Percentiles rank a stretch among this genome's conserved stretches.
These are phyloP conservation scores for Stercorarius parasiticus DNA, from an alignment of 2,113 vertebrate species.

Conservation along the genomic window DNA sequence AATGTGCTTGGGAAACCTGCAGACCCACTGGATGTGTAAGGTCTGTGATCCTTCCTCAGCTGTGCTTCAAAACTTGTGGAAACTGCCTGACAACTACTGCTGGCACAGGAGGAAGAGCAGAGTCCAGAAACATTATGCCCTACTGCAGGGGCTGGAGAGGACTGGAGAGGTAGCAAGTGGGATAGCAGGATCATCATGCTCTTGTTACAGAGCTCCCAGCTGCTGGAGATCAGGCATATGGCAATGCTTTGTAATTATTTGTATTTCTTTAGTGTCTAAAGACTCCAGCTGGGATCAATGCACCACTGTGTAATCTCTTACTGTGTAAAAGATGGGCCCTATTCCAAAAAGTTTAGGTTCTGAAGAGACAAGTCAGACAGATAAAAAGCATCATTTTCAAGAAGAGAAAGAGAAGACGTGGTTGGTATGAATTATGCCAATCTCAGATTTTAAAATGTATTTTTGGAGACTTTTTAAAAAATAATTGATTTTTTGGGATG, in stretches of 20 bases:
- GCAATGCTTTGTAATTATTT: slow-evolving; percentile 6
- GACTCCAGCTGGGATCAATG: background rate
- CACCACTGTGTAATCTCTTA: background rate
- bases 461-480: background rate
- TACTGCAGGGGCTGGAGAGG: too few species aligned
- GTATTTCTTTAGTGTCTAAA: background rate
- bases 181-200: background rate
- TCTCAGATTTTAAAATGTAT: background rate
- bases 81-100: background rate
- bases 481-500: background rate
- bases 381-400: background rate
- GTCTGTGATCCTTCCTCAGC: background rate
- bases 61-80: background rate
- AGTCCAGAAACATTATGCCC: background rate
- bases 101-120: background rate
- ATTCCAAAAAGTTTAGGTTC: background rate
- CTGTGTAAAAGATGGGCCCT: background rate
- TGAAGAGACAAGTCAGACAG: background rate
- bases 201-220: background rate
- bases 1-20: background rate
- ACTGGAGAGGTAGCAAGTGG: background rate
- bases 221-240: background rate
- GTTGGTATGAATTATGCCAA: background rate
- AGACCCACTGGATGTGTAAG: background rate
- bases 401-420: background rate